These are phyloP conservation scores for Conomelus anceps DNA, from an alignment of 2,888 invertebrate species.

Conservation along the genomic window DNA sequence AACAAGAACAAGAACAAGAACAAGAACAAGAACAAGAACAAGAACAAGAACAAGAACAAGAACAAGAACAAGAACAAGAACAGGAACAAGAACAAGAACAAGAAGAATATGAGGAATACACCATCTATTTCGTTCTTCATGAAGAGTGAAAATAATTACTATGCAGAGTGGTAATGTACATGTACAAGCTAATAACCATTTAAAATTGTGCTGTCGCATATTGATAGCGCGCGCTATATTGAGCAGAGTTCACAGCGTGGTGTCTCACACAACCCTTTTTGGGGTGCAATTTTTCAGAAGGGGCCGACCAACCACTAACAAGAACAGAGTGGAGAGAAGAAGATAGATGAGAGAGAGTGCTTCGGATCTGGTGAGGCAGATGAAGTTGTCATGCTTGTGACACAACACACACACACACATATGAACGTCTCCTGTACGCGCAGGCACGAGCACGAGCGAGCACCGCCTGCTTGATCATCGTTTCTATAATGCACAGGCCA, in stretches of 20 bases:
- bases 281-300: not conserved
- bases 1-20: no score
- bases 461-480: not conserved
- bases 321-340: not conserved
- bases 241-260: not conserved
- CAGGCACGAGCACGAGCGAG: conserved; percentile 4
- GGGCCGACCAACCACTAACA: not conserved
- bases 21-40: no score
- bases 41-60: no score
- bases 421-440: not conserved
- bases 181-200: not conserved
- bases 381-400: not conserved
- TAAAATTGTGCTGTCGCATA: not conserved
- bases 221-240: not conserved
- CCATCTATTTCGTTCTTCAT: not conserved
- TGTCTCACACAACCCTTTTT: not conserved
- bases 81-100: no score
- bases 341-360: no score
- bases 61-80: no score
- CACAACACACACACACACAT: conserved; percentile 5
- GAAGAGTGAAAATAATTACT: not conserved
- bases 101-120: no score
- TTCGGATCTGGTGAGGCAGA: no score
- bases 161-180: not conserved
- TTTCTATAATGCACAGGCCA: not conserved